A percentile compares a stretch with the other conserved stretches of the same genome.
Evolutionary conservation across 2,797 vertebrate genomes (phyloP).

Genomic region (Neopelma chrysocephalum): DNA sequence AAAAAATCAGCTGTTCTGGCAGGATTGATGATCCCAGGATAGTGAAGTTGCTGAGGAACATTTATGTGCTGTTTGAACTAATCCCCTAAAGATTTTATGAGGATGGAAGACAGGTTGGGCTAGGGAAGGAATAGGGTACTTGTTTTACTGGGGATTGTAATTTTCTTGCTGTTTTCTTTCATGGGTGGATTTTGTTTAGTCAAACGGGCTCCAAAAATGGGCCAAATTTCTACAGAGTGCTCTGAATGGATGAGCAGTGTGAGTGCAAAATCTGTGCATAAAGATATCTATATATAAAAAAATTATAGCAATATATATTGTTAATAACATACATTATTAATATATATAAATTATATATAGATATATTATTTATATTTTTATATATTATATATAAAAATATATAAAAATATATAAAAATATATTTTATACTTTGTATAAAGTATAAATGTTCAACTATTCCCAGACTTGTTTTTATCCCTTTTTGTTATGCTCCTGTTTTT

Average conservation of each 20-base stretch:
- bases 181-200: background rate
- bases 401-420: no score
- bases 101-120: background rate
- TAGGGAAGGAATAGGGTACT: background rate
- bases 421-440: no score
- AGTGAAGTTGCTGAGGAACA: background rate
- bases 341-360: no score
- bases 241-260: background rate
- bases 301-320: no score
- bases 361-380: no score
- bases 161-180: background rate
- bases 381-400: no score
- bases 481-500: background rate
- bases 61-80: background rate
- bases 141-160: background rate
- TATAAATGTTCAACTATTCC: background rate
- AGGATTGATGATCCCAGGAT: background rate
- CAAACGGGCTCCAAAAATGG: background rate
- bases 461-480: fast-evolving
- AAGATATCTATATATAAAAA: no score
- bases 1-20: background rate
- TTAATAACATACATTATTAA: no score
- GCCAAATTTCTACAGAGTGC: background rate
- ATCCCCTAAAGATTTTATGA: background rate
- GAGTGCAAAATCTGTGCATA: no score